Evolutionary conservation across 2,113 vertebrate genomes (phyloP).

Genomic region (Eulemur macaco): DNA sequence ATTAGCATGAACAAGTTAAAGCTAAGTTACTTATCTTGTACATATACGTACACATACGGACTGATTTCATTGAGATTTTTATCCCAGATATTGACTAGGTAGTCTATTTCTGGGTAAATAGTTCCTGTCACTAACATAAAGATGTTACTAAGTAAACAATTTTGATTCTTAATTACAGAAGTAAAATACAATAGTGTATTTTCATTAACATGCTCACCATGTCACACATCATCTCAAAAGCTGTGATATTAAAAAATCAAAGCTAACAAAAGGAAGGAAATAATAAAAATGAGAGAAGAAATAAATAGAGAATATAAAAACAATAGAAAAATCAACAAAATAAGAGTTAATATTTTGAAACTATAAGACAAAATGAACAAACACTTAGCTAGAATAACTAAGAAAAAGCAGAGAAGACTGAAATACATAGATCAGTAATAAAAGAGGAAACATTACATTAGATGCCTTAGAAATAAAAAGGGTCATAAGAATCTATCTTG

Average conservation of each 20-base stretch:
- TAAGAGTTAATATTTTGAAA: no score
- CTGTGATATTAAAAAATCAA: background rate
- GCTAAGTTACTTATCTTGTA: background rate
- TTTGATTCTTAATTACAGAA: background rate
- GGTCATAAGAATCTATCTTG: no score
- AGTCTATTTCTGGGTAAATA: background rate
- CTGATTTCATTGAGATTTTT: background rate
- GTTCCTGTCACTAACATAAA: background rate
- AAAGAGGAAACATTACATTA: no score
- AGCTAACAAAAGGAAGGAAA: no score
- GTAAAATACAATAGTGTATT: background rate
- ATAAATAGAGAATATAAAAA: no score
- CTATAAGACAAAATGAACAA: no score
- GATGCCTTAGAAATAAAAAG: no score
- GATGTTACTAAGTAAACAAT: background rate
- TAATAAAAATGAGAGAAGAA: no score
- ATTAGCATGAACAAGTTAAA: background rate
- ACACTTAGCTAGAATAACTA: no score
- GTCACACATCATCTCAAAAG: background rate
- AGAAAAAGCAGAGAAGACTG: no score
- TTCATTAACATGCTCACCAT: background rate
- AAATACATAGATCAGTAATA: no score
- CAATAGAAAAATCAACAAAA: no score
- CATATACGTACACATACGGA: background rate
- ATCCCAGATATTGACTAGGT: background rate